A percentile compares a stretch with the other conserved stretches of the same genome.
Evolutionary conservation across 2,888 invertebrate species (phyloP).

Genomic region (Aphidoletes aphidimyza): DNA sequence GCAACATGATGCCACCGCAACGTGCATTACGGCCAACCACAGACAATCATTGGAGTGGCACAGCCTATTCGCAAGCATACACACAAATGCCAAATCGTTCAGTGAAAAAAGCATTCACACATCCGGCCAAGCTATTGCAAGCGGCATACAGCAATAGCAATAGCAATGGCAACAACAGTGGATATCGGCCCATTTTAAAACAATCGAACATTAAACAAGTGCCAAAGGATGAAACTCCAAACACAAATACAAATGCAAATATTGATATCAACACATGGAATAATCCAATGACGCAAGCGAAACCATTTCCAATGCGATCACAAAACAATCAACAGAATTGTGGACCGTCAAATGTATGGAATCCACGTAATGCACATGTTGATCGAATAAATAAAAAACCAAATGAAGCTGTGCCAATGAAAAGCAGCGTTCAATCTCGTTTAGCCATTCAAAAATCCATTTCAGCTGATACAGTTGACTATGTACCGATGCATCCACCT

Average conservation of each 20-base stretch:
- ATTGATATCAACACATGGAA: not conserved
- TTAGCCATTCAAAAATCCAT: conserved; percentile 16
- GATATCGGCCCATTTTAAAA: conserved; percentile 19
- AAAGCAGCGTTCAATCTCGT: conserved; percentile 13
- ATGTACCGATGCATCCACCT: not conserved
- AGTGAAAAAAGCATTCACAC: conserved; percentile 28
- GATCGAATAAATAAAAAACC: not conserved
- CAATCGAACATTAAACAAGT: conserved; percentile 50
- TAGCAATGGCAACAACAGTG: too few species aligned
- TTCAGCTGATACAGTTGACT: not conserved
- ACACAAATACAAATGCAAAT: not conserved
- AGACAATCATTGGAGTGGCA: not conserved
- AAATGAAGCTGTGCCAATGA: not conserved
- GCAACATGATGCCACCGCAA: not conserved
- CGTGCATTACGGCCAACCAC: not conserved
- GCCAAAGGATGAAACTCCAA: not conserved
- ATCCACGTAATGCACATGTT: not conserved
- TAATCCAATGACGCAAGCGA: not conserved
- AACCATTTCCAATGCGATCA: not conserved
- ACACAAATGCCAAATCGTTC: conserved; percentile 38
- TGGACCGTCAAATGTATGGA: not conserved
- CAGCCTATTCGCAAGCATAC: not conserved
- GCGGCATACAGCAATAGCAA: not conserved
- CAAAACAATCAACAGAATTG: conserved; percentile 23
- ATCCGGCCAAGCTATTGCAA: not conserved